Evolutionary conservation across 2,113 vertebrate species (phyloP), one percentile per base, ranked within the genome.

Genomic region (Nothocercus julius): DNA sequence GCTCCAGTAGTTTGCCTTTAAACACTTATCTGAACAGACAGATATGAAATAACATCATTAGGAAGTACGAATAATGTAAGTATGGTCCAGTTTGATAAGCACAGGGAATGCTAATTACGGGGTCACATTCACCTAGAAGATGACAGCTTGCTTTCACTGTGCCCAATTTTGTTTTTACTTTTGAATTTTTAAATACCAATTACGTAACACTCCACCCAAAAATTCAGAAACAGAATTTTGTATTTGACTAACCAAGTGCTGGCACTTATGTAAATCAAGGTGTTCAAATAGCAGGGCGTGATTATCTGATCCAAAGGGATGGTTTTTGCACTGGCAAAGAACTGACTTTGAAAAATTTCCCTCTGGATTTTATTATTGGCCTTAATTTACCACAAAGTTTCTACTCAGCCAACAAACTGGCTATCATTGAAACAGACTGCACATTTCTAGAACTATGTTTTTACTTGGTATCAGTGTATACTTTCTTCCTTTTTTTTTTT

Each of bases 331-430:
- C 54, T 80, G 38, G 70, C 63, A 91, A 8, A 92, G 44, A 70
- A 92, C 28, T 84, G 73, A 93, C 27, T 85, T 44, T 53, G 49
- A 87, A 86, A 87, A 93, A 89, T 51, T 59, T 92, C 86, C 27
- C 24, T 85, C 70, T 85, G 84, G 93, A 95, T 93, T 94, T 87
- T 38, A 82, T 93, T 86, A 90, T 11, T 91, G 74, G 66, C 53
- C 86, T 90, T 14, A 20, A 92, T 85, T 75, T 90, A 90, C 79
- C 90, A 61, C 28, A 62, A 73, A 90, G 69, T 90, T 92, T 93
- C 9, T 3, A 81, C 78, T 90, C 81, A 93, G 89, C 66, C 84
- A 93, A 90, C 64, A 88, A 86, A 87, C 51, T 79, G 44, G 38
- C 34, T 82, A 83, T 91, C 82, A 54, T 86, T 87, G 85, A 72